Conservation (phyloP, 23 tunicate species). For the Halocynthia roretzi region DNA sequence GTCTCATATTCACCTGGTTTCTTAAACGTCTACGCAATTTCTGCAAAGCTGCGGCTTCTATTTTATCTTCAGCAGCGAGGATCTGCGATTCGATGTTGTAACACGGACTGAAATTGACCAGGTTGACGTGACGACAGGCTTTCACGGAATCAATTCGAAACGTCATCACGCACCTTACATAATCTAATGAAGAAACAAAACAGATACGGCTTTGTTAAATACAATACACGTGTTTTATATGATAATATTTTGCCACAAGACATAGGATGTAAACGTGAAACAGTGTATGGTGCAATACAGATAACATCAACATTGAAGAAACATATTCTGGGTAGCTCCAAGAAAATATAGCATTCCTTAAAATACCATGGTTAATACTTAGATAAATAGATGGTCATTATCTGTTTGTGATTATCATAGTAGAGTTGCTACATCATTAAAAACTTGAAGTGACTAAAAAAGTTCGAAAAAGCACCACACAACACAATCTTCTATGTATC, state of each 20-base stretch:
- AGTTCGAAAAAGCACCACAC: too few relatives aligned
- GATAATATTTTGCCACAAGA: not conserved
- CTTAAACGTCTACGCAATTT: constrained; percentile 56
- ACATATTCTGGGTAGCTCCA: too few relatives aligned
- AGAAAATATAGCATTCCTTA: too few relatives aligned
- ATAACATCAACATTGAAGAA: too few relatives aligned
- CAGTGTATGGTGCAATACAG: not conserved
- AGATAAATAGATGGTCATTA: too few relatives aligned
- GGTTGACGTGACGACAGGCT: constrained; percentile 30
- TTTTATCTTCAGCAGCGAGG: constrained; percentile 66
- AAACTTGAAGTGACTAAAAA: too few relatives aligned
- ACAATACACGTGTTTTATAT: not conserved
- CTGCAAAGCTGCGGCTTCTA: constrained; percentile 41
- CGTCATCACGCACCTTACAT: constrained; percentile 50
- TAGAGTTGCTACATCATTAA: too few relatives aligned
- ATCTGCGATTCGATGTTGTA: constrained; percentile 54
- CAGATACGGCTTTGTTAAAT: not conserved
- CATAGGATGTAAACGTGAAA: too few relatives aligned
- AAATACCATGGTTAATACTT: too few relatives aligned
- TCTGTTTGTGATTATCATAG: too few relatives aligned
- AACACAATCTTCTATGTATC: too few relatives aligned
- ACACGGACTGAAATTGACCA: constrained; percentile 30
- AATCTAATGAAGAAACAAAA: constrained; percentile 25
- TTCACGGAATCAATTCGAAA: constrained; percentile 32
- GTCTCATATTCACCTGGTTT: constrained; percentile 37